Conservation (phyloP, 1,140 invertebrate genomes). For the Drosophila pallidifrons region DNA sequence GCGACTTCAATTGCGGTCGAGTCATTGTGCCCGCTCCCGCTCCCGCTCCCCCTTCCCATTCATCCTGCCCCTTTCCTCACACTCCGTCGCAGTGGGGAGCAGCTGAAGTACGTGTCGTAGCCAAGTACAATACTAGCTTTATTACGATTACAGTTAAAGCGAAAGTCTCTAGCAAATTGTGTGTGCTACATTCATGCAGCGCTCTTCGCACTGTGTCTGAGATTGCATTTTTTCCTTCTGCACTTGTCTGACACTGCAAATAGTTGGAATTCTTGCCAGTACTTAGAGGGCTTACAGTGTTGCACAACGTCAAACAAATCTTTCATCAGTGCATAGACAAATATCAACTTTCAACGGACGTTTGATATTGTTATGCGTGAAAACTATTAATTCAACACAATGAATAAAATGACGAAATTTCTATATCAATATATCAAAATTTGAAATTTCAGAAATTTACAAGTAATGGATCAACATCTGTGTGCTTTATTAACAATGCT, state of each 20-base stretch:
- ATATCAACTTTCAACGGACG: no score
- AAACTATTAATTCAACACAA: no score
- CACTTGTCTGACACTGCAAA: background rate
- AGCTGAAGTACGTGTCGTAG: background rate
- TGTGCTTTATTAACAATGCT: no score
- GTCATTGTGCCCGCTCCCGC: slow-evolving; percentile 1
- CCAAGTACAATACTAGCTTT: slow-evolving; percentile 5
- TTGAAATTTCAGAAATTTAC: no score
- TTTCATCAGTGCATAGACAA: background rate
- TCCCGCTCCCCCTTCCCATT: background rate
- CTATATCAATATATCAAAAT: no score
- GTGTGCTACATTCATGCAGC: background rate
- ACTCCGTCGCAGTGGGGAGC: background rate
- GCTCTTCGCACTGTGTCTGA: slow-evolving; percentile 2
- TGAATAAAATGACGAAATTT: no score
- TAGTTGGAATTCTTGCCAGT: background rate
- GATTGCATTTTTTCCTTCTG: background rate
- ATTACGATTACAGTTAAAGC: slow-evolving; percentile 18
- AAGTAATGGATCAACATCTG: no score
- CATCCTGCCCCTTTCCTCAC: background rate
- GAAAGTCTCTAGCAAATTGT: slow-evolving; percentile 13
- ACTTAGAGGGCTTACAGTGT: background rate
- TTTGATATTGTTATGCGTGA: no score
- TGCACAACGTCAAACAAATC: background rate
- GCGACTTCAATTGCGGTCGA: slow-evolving; percentile 34